A percentile compares a stretch with the other conserved stretches of the same genome.
phyloP scores from a whole-genome alignment of 1,140 invertebrate genomes.

The Wiebesia pumilae region DNA sequence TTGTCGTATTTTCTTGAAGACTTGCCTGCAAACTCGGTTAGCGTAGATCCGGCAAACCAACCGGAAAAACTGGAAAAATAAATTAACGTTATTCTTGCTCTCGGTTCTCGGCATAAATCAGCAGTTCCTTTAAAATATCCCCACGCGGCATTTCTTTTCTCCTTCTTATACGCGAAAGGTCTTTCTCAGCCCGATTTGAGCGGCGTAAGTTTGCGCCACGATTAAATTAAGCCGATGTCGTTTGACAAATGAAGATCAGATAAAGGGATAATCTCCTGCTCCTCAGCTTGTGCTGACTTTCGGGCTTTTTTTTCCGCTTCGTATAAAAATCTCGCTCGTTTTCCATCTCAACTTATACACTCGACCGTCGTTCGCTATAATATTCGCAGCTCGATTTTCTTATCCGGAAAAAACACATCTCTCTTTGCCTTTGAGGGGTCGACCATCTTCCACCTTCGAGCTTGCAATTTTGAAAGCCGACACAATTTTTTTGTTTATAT shows the following conservation, averaged over 20 bases:
- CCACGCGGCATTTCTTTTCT: conserved; percentile 21
- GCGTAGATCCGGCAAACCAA: not conserved
- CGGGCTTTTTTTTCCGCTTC: conserved; percentile 43
- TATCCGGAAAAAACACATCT: conserved; percentile 54
- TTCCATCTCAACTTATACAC: not conserved
- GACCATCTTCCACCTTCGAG: not conserved
- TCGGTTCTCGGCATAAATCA: conserved; percentile 41
- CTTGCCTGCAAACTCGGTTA: not conserved
- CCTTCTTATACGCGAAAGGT: conserved; percentile 10
- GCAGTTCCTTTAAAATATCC: conserved; percentile 46
- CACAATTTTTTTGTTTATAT: not conserved
- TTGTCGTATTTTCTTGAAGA: not conserved
- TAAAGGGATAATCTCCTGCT: conserved; percentile 64
- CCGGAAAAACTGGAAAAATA: conserved; percentile 40
- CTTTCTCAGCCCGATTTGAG: conserved; percentile 2
- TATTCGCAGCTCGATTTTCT: conserved; percentile 59
- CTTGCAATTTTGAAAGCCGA: not conserved
- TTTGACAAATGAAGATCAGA: conserved; percentile 70
- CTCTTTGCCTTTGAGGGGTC: not conserved
- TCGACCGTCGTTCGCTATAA: not conserved
- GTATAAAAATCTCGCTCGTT: conserved; percentile 39
- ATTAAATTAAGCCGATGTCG: conserved; percentile 62
- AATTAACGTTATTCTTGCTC: conserved; percentile 45
- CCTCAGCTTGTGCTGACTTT: conserved; percentile 62
- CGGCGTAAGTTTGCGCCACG: conserved; percentile 33